Conservation (phyloP, 2,797 vertebrate species). For the Melanogrammus aeglefinus region DNA sequence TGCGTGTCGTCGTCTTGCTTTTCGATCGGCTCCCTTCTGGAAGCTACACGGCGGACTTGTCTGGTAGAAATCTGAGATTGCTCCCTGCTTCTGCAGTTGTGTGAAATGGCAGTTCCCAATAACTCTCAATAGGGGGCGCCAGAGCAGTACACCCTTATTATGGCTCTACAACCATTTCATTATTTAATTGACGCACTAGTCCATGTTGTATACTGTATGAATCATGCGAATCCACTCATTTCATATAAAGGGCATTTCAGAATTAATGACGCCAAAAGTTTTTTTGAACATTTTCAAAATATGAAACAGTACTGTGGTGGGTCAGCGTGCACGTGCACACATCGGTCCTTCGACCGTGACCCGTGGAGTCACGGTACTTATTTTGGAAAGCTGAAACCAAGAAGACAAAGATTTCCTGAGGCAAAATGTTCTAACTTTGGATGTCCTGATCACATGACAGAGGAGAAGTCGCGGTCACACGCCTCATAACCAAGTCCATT, state of each 20-base stretch:
- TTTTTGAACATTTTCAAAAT: too few species aligned
- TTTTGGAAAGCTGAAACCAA: slow-evolving; percentile 45
- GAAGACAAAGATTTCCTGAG: slow-evolving; percentile 57
- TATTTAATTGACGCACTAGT: too few species aligned
- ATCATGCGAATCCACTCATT: not conserved
- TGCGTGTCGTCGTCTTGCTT: slow-evolving; percentile 44
- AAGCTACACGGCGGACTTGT: slow-evolving; percentile 56
- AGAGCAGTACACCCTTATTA: not conserved
- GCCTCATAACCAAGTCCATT: slow-evolving; percentile 29
- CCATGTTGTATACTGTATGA: not conserved
- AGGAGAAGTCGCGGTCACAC: slow-evolving; percentile 42
- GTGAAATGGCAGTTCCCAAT: slow-evolving; percentile 46
- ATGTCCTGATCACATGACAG: slow-evolving; percentile 58
- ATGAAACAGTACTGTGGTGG: not conserved
- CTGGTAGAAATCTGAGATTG: slow-evolving; percentile 69
- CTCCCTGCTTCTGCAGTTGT: slow-evolving; percentile 63
- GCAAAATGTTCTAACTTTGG: slow-evolving; percentile 46
- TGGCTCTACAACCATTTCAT: not conserved
- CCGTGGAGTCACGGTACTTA: slow-evolving; percentile 51
- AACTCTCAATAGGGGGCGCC: slow-evolving; percentile 66
- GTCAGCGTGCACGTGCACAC: slow-evolving; percentile 12
- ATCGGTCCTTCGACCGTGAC: slow-evolving; percentile 48
- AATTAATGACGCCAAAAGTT: not conserved
- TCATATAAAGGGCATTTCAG: not conserved
- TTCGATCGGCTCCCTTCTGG: slow-evolving; percentile 59